Conservation (phyloP, 2,113 vertebrate species). For the Himantopus leucocephalus region DNA sequence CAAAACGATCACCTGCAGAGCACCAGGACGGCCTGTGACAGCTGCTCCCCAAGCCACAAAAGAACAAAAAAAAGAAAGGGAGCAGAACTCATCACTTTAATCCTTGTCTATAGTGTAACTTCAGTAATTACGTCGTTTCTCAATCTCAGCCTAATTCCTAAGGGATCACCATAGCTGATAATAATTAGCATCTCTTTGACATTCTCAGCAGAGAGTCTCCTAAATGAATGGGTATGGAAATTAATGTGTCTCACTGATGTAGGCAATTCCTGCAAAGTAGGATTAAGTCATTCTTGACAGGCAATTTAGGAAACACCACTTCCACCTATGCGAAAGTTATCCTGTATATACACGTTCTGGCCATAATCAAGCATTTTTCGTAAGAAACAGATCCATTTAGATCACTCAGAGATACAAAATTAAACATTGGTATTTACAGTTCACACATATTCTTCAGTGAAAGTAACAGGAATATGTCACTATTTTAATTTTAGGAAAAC, state of each 20-base stretch:
- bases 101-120: neutral
- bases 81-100: conserved; percentile 1
- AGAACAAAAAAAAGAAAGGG: neutral
- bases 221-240: conserved; percentile 26
- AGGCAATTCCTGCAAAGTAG: neutral
- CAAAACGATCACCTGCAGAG: neutral
- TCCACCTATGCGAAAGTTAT: neutral
- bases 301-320: neutral
- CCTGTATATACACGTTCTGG: neutral
- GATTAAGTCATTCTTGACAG: conserved; percentile 34
- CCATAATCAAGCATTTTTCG: neutral
- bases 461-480: neutral
- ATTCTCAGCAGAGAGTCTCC: neutral
- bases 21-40: neutral
- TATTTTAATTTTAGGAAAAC: neutral
- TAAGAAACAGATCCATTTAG: neutral
- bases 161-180: neutral
- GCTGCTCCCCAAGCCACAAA: neutral
- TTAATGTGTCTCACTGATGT: neutral
- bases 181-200: conserved; percentile 37
- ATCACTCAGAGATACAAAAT: neutral
- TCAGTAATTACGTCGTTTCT: neutral
- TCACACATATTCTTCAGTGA: neutral
- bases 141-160: neutral
- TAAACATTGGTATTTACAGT: neutral